phyloP scores from a whole-genome alignment of 1,140 invertebrate genomes.

The Homarus americanus region DNA sequence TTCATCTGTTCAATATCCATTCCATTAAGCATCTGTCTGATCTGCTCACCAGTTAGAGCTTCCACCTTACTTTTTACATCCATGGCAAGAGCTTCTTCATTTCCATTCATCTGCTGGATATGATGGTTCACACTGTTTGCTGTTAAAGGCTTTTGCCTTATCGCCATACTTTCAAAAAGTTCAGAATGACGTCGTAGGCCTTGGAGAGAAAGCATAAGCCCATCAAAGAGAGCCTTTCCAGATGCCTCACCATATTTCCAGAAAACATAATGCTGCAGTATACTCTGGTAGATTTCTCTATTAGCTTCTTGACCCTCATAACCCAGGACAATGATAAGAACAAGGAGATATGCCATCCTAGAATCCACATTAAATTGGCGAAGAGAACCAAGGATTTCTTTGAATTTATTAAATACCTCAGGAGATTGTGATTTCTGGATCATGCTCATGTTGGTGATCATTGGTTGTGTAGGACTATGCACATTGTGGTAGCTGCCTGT shows the following conservation, averaged over 20 bases:
- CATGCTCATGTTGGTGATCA: slow-evolving; percentile 70
- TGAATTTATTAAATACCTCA: slow-evolving; percentile 67
- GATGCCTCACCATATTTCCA: slow-evolving; percentile 70
- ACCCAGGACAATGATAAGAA: slow-evolving; percentile 69
- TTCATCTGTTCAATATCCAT: slow-evolving; percentile 70
- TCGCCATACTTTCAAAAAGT: slow-evolving; percentile 61
- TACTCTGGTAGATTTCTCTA: slow-evolving; percentile 44
- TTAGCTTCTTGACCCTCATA: slow-evolving; percentile 29
- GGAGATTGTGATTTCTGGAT: slow-evolving; percentile 69
- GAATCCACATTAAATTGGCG: slow-evolving; percentile 69
- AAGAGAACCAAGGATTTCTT: slow-evolving; percentile 63
- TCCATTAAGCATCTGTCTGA: slow-evolving; percentile 62
- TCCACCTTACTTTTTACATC: slow-evolving; percentile 59
- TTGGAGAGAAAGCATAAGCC: slow-evolving; percentile 44
- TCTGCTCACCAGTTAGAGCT: slow-evolving; percentile 56
- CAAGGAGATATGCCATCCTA: slow-evolving; percentile 71
- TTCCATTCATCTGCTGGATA: neutral
- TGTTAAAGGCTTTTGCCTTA: slow-evolving; percentile 17
- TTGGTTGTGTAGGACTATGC: slow-evolving; percentile 47
- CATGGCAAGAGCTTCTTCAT: neutral
- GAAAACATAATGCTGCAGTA: slow-evolving; percentile 65
- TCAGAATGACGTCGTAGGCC: slow-evolving; percentile 46
- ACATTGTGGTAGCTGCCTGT: slow-evolving; percentile 72
- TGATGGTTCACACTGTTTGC: neutral
- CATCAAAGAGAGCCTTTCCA: slow-evolving; percentile 53